A percentile compares a stretch with the other conserved stretches of the same genome.
Evolutionary conservation across 2,113 vertebrate genomes (phyloP).

Genomic region (Scartelaos histophorus): DNA sequence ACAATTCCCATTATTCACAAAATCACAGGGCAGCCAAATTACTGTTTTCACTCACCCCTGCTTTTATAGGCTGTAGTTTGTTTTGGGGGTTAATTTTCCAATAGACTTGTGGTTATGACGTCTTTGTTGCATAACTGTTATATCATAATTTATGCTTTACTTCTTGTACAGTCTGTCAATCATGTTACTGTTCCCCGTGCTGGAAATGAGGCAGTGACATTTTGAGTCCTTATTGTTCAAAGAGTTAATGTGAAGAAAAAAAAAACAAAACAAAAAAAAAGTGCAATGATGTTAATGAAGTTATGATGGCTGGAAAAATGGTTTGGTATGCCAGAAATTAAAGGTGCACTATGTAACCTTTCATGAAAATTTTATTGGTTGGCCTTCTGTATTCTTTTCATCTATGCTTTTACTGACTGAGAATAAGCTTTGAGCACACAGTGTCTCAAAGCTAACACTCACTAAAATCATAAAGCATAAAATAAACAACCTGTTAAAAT

Average conservation of each 20-base stretch:
- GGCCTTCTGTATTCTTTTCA: too few species aligned
- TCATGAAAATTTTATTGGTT: too few species aligned
- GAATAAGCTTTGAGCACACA: too few species aligned
- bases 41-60: neutral
- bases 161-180: neutral
- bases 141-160: neutral
- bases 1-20: neutral
- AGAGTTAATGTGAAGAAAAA: neutral
- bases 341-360: neutral
- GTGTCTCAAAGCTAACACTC: too few species aligned
- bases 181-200: neutral
- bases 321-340: neutral
- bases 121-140: neutral
- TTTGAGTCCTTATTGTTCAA: neutral
- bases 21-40: neutral
- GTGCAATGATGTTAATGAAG: neutral
- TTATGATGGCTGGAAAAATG: neutral
- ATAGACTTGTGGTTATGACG: neutral
- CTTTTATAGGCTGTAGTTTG: neutral
- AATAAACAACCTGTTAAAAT: too few species aligned
- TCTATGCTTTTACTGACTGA: too few species aligned
- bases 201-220: neutral
- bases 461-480: too few species aligned
- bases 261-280: neutral
- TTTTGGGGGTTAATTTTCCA: neutral